A percentile compares a stretch with the other conserved stretches of the same genome.
Evolutionary conservation across 2,888 invertebrate species (phyloP).

Genomic region (Schizotus pectinicornis): DNA sequence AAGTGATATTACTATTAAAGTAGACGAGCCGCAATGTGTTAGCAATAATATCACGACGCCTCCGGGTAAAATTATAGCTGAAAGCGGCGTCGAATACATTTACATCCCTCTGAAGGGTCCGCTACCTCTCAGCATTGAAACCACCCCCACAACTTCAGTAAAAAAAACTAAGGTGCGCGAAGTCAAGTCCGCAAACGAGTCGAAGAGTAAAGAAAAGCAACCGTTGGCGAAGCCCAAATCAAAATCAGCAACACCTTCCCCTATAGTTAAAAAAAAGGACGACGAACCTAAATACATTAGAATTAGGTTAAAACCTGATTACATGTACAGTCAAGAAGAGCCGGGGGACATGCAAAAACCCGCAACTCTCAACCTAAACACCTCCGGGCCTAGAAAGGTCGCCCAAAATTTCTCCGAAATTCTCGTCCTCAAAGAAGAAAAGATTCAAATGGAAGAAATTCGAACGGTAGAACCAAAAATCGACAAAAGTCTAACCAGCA

Average conservation of each 20-base stretch:
- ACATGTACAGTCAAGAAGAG: constrained; percentile 69
- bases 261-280: constrained; percentile 23
- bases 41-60: constrained; percentile 42
- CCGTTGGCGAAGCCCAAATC: constrained; percentile 20
- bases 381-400: constrained; percentile 28
- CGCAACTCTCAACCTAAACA: constrained; percentile 63
- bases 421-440: constrained; percentile 30
- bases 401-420: constrained; percentile 23
- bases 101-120: constrained; percentile 61
- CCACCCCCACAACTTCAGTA: constrained; percentile 14
- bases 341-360: constrained; percentile 63
- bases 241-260: constrained; percentile 39
- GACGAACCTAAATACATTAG: constrained; percentile 65
- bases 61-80: constrained; percentile 51
- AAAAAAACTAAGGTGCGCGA: constrained; percentile 28
- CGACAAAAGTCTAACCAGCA: constrained; percentile 43
- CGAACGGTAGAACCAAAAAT: constrained; percentile 26
- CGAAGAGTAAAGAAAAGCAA: too few relatives aligned
- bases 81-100: constrained; percentile 58
- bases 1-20: constrained; percentile 52
- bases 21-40: constrained; percentile 46
- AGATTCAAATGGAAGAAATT: constrained; percentile 31
- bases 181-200: constrained; percentile 35
- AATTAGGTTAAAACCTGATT: constrained; percentile 77
- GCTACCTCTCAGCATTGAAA: constrained; percentile 44